Evolutionary conservation across 2,888 invertebrate genomes (phyloP), one percentile per base, ranked within the genome.

Genomic region (Drosophila emarginata): DNA sequence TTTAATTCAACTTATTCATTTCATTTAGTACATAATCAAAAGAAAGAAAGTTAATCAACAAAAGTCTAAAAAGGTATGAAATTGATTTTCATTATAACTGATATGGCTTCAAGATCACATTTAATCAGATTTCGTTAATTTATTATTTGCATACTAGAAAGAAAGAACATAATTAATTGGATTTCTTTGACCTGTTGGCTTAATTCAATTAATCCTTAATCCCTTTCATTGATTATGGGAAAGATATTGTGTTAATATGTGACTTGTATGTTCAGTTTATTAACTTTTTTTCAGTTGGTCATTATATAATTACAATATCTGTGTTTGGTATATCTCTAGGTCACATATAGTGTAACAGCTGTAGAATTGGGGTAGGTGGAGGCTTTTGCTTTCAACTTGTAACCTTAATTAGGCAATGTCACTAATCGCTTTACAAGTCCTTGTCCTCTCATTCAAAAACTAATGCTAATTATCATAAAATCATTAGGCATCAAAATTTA

Each of bases 391-490:
- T 58, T 54, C 67, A 67, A 71, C 58, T 72, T 77, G 75, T 75
- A 79, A 57, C 77, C 87, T 76, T 87, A 83, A 87, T 83, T 84
- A 81, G 82, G 70, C 77, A 73, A 70, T 71, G 67, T 60, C 72
- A 76, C 78, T 87, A 84, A 84, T 85, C 83, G 80, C 75, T 85
- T 87, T 87, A 82, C 74, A 78, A 80, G 73, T 72, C 68, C 72
- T 73, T 71, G 69, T 70, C 21, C 45, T 45, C 45, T 36, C 32
- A 21, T 45, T 59, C 71, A 59, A 64, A 69, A 83, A 75, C 87
- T 76, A 74, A 79, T 72, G 72, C 88, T 82, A 85, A 87, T 85
- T 84, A 85, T 85, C 82, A 87, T 84, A 82, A 87, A 84, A 85
- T 84, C 82, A 85, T 84, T 85, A 79, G 74, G 76, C 82, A 77